Base-by-base conservation (phyloP, 2,888 invertebrate species). In the Arrhopalites spinosus region DNA sequence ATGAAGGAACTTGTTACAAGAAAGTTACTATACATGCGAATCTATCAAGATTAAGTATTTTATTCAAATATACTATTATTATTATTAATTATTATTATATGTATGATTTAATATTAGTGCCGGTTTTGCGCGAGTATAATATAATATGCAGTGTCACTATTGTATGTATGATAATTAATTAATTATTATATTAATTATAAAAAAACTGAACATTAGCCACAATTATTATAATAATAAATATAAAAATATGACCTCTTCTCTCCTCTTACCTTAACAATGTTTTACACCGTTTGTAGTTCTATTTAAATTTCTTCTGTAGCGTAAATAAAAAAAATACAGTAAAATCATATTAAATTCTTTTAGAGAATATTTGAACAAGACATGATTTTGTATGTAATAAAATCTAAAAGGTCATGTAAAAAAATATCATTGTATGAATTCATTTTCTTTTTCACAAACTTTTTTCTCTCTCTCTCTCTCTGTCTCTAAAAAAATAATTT, bases 321-420 rank as follows among this genome's bases (percentile, higher is more conserved):
- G 36, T 36, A 36, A 36, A 47, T 13, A 47, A 47, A 15, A n/a
- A 56, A 56, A 64, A 64, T 20, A 64, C 64, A 27, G 27, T 64
- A 56, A 30, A 53, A 53, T 50, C 27, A 53, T 70, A 53, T 7
- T 36, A 36, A 36, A 36, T 36, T 36, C 36, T 36, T 36, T 36
- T 36, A 36, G 36, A 36, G 36, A 36, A 36, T 7, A n/a, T n/a
- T n/a, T 53, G 27, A 53, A 70, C 56, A 53, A 70, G 70, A 70
- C 70, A 70, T 70, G 70, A 70, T 70, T 70, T 70, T 70, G 70
- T 70, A 70, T 70, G 50, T 50, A 68, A 70, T 70, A 70, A 70
- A 69, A 70, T 70, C 70, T 70, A 29, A 70, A 70, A 11, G 50
- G 70, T 56, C 70, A 70, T 64, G 64, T 64, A 64, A 64, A 36